A percentile compares a stretch with the other conserved stretches of the same genome.
Conservation (phyloP, 2,113 vertebrate species). For the Eidolon helvum region DNA sequence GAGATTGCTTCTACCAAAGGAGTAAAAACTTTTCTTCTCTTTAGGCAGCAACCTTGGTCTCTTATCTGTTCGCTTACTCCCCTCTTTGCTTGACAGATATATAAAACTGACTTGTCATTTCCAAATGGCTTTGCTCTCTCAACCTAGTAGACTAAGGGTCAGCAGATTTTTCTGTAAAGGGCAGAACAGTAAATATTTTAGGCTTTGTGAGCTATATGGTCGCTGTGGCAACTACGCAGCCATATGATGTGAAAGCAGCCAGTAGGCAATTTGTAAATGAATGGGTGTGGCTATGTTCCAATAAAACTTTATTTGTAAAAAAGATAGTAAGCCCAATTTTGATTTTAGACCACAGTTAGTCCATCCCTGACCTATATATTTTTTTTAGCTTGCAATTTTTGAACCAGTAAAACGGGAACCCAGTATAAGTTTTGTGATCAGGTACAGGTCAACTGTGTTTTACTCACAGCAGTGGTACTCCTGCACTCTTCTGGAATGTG, state of each 20-base stretch:
- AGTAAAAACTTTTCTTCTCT: neutral
- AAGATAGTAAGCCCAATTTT: neutral
- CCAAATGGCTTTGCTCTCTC: neutral
- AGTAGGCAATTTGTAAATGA: neutral
- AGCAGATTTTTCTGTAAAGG: neutral
- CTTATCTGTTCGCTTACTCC: neutral
- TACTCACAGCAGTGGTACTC: neutral
- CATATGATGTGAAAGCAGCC: neutral
- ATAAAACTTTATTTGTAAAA: neutral
- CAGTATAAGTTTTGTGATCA: neutral
- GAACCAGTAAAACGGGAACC: neutral
- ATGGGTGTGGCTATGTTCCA: neutral
- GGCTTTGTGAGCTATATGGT: neutral
- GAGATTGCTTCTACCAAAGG: neutral
- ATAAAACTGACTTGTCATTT: neutral
- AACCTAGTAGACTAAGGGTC: neutral
- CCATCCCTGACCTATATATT: neutral
- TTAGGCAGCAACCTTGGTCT: neutral
- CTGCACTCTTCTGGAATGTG: neutral
- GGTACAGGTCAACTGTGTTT: neutral
- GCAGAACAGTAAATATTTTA: neutral
- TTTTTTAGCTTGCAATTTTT: neutral
- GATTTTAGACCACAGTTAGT: neutral
- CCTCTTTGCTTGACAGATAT: neutral
- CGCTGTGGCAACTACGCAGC: neutral